phyloP scores from a whole-genome alignment of 2,113 vertebrate species.

The Catharus bicknelli region DNA sequence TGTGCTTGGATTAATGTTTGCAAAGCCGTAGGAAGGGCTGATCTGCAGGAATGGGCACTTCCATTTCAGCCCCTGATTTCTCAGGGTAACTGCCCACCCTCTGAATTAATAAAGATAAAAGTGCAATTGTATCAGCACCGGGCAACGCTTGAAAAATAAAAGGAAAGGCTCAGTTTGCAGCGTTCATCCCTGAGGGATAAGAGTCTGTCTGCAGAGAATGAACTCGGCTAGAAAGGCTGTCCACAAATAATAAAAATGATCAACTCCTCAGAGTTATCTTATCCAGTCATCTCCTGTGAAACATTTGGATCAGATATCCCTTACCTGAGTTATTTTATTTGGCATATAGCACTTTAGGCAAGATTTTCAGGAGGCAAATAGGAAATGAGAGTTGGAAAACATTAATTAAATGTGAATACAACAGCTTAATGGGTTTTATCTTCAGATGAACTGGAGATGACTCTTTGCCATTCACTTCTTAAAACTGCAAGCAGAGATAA shows the following conservation, averaged over 20 bases:
- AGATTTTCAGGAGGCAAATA: slow-evolving; percentile 60
- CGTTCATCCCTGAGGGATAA: slow-evolving; percentile 31
- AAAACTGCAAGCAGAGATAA: slow-evolving; percentile 61
- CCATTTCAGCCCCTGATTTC: not conserved
- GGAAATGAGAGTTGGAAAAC: slow-evolving; percentile 71
- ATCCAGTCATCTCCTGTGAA: slow-evolving; percentile 61
- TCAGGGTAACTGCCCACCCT: not conserved
- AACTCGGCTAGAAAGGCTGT: not conserved
- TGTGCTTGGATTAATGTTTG: not conserved
- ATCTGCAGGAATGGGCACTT: not conserved
- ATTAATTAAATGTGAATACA: slow-evolving; percentile 72
- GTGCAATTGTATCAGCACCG: not conserved
- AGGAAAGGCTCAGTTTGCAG: slow-evolving; percentile 46
- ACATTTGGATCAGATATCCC: slow-evolving; percentile 64
- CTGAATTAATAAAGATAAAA: slow-evolving; percentile 46
- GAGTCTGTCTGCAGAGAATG: slow-evolving; percentile 19
- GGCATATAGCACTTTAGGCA: slow-evolving; percentile 63
- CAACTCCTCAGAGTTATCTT: slow-evolving; percentile 52
- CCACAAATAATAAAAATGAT: slow-evolving; percentile 66
- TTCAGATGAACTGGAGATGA: slow-evolving; percentile 65
- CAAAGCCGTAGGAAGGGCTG: not conserved
- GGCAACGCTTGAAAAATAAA: slow-evolving; percentile 31
- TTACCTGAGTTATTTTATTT: slow-evolving; percentile 66
- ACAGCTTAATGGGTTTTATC: slow-evolving; percentile 69
- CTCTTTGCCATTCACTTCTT: slow-evolving; percentile 63